phyloP scores from a whole-genome alignment of 2,113 vertebrate genomes.

The Thamnophis sirtalis region DNA sequence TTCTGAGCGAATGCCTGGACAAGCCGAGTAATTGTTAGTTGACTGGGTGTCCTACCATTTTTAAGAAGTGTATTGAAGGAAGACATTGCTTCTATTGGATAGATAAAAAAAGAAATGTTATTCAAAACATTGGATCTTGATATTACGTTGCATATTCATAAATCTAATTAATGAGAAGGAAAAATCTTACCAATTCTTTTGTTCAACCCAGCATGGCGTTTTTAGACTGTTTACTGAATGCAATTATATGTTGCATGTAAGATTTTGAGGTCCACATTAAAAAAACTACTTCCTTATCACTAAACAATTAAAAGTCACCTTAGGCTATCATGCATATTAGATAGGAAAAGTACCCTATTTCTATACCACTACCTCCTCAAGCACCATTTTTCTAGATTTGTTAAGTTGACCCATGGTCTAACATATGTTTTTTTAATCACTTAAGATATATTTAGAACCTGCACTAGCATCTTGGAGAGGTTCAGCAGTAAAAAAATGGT shows the following conservation, averaged over 20 bases:
- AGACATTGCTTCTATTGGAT: slow-evolving; percentile 71
- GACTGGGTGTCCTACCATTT: slow-evolving; percentile 59
- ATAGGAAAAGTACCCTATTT: neutral
- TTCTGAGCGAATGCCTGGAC: slow-evolving; percentile 69
- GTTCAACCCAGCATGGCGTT: neutral
- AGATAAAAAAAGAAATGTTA: slow-evolving; percentile 10
- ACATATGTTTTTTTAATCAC: neutral
- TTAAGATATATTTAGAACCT: neutral
- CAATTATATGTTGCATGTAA: neutral
- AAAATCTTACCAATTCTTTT: neutral
- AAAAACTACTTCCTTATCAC: neutral
- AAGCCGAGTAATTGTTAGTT: slow-evolving; percentile 65
- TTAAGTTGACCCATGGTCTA: neutral
- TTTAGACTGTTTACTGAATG: slow-evolving; percentile 1
- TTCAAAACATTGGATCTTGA: neutral
- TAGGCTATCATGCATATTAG: neutral
- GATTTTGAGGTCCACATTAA: neutral
- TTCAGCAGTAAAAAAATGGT: neutral
- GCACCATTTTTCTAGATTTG: neutral
- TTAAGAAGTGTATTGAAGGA: slow-evolving; percentile 69
- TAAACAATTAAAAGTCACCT: neutral
- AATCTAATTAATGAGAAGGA: neutral
- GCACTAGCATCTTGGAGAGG: neutral
- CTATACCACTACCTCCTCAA: neutral
- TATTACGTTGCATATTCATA: neutral